Evolutionary conservation across 2,113 vertebrate genomes (phyloP), one percentile per base, ranked within the genome.

Genomic region (Gorilla gorilla): DNA sequence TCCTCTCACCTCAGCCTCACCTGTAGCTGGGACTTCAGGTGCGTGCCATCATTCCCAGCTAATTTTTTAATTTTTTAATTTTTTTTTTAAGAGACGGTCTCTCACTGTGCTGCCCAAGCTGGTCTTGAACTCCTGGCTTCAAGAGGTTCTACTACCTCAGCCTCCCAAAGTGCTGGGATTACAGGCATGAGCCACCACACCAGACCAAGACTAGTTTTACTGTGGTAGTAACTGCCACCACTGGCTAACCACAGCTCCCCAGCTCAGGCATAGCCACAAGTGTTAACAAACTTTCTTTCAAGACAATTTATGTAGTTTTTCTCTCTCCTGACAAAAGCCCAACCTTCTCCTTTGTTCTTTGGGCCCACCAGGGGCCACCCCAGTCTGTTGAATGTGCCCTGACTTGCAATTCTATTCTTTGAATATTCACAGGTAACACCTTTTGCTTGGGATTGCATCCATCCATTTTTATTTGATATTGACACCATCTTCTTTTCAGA

Each of bases 351-450:
- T 55, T 50, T 76, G 11, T 66, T 38, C 20, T 38, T 18, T 35
- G 20, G 32, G 43, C 0, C 14, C 23, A 25, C 0, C 20, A n/a
- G 66, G 25, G 20, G 12, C 30, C 25, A 13, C 5, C 30, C 22
- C 70, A 45, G 4, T 1, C 66, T 84, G 16, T 38, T 55, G 22
- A 8, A 17, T 32, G 5, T 43, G 11, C 35, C 8, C 3, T 11
- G 25, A 1, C 22, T 35, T 14, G 35, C 18, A 45, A 25, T 20
- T 6, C 20, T 79, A 35, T 14, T 81, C 20, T 40, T 68, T 59
- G 3, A 40, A 27, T 84, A 66, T 17, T 68, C 70, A 12, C 3
- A 66, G 40, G 70, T 59, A 27, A 55, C 32, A 25, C 8, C 40
- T 32, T 32, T 20, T 52, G 43, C 23, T 61, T 78, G 76, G 32